These are phyloP conservation scores for Pteruthius melanotis DNA, from an alignment of 2,113 vertebrate genomes.

Conservation along the genomic window DNA sequence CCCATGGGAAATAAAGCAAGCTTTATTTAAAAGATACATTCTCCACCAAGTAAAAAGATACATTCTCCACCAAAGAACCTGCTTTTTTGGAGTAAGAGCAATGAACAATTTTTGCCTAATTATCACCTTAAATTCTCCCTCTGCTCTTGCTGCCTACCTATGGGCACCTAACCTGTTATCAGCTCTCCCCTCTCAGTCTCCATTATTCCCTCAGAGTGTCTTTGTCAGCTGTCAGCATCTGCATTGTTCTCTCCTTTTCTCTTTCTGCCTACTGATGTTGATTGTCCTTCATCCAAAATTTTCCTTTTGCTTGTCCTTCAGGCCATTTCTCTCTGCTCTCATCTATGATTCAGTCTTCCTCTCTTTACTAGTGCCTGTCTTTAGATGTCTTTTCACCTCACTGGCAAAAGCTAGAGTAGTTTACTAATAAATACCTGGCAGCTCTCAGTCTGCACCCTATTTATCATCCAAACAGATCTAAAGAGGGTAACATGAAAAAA, in stretches of 20 bases:
- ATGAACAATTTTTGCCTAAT: neutral
- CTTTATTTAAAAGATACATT: neutral
- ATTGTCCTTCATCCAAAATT: neutral
- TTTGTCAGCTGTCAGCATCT: neutral
- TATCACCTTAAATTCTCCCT: neutral
- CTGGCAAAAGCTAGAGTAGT: neutral
- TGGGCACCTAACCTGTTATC: neutral
- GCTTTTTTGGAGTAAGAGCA: neutral
- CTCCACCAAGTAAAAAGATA: neutral
- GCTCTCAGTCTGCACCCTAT: neutral
- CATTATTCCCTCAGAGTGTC: neutral
- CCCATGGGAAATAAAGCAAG: neutral
- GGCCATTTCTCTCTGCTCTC: neutral
- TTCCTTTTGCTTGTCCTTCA: neutral
- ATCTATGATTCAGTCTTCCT: neutral
- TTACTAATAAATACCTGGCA: neutral
- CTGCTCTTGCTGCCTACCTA: neutral
- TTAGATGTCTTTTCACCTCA: neutral
- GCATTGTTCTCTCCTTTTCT: neutral
- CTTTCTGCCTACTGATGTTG: neutral
- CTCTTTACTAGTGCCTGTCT: neutral
- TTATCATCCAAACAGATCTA: neutral
- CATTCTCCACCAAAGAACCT: neutral
- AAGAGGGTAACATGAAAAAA: neutral
- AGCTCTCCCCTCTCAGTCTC: neutral